phyloP scores from a whole-genome alignment of 37 sponge, comb jelly and placozoan species.

The Tethya wilhelma region DNA sequence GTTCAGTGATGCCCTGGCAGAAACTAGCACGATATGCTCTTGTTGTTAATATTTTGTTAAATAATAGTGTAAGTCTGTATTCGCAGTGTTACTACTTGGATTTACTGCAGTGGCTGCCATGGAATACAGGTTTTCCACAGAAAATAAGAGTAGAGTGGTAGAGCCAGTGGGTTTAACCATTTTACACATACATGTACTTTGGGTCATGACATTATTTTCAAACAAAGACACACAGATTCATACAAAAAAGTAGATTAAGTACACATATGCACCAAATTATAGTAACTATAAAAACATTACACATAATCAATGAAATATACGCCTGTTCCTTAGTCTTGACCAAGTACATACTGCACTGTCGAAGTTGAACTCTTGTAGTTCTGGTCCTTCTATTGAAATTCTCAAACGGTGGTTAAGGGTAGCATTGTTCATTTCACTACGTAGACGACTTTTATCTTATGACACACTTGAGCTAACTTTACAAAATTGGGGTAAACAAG shows the following conservation, averaged over 20 bases:
- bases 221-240: not conserved
- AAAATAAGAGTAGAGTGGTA: not conserved
- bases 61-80: too few relatives aligned
- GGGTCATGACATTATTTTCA: not conserved
- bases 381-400: not conserved
- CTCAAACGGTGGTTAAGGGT: not conserved
- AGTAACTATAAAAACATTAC: too few relatives aligned
- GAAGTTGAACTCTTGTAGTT: not conserved
- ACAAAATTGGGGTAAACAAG: not conserved
- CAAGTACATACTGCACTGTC: not conserved
- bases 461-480: not conserved
- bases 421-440: too few relatives aligned
- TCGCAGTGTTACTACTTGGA: too few relatives aligned
- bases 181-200: not conserved
- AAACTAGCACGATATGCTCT: too few relatives aligned
- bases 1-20: too few relatives aligned
- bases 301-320: not conserved
- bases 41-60: too few relatives aligned
- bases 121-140: not conserved
- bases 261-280: not conserved
- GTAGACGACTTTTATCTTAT: not conserved
- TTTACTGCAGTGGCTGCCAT: too few relatives aligned
- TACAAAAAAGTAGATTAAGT: not conserved
- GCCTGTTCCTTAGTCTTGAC: not conserved
- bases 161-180: not conserved